phyloP scores from a whole-genome alignment of 2,113 vertebrate genomes.

The Cryptomyrus ogoouensis region DNA sequence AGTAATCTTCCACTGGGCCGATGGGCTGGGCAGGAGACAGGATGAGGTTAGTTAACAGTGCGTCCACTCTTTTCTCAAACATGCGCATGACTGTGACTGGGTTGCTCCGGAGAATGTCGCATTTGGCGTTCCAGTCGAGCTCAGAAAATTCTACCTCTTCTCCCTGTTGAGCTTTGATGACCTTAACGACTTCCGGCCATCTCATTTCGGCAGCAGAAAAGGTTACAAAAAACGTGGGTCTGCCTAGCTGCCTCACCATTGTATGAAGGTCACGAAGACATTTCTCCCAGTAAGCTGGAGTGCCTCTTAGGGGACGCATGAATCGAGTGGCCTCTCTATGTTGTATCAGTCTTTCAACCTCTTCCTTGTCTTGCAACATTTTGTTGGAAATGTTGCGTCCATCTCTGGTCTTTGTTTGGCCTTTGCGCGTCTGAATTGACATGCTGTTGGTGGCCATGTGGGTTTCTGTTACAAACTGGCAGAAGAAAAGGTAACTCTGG shows the following conservation, averaged over 20 bases:
- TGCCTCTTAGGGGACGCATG: conserved; percentile 20
- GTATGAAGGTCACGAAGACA: neutral
- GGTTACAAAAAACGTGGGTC: conserved; percentile 8
- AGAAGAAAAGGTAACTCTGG: too few relatives aligned
- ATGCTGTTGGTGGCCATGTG: conserved; percentile 9
- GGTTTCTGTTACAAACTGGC: too few relatives aligned
- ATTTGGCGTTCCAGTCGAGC: conserved; percentile 8
- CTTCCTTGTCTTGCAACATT: neutral
- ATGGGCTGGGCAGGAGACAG: conserved; percentile 18
- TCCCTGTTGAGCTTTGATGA: conserved; percentile 21
- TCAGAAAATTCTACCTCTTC: neutral
- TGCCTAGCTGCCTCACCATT: conserved; percentile 9
- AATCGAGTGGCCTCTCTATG: conserved; percentile 1
- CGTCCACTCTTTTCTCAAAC: conserved; percentile 22
- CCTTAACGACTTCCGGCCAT: conserved; percentile 12
- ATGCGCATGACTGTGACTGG: conserved; percentile 16
- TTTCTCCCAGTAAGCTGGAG: conserved; percentile 20
- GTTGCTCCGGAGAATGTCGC: conserved; percentile 19
- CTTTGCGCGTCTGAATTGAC: conserved; percentile 21
- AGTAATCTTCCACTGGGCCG: neutral
- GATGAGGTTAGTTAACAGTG: conserved; percentile 14
- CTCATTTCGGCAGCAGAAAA: conserved; percentile 6
- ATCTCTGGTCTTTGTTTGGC: conserved; percentile 16
- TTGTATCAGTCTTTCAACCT: conserved; percentile 8
- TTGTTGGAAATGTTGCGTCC: conserved; percentile 7